Conservation (phyloP, 2,888 invertebrate genomes). For the Vannuccia rotundouncinata region DNA sequence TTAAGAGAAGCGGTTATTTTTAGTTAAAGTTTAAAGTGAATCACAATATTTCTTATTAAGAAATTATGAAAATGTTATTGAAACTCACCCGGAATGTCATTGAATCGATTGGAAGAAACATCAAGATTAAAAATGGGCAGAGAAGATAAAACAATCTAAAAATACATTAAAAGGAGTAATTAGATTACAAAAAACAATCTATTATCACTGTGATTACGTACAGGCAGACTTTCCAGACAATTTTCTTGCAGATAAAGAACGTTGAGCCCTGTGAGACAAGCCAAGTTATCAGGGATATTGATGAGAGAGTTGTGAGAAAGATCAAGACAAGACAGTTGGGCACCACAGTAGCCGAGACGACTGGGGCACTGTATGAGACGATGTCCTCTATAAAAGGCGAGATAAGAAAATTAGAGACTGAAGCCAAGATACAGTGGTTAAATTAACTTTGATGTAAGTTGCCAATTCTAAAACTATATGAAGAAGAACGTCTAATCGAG, state of each 20-base stretch:
- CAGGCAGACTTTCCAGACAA: background rate
- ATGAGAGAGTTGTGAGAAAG: background rate
- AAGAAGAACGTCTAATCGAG: too few relatives aligned
- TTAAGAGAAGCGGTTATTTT: too few relatives aligned
- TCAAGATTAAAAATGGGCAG: background rate
- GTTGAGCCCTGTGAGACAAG: background rate
- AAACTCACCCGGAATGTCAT: background rate
- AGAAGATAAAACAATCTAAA: background rate
- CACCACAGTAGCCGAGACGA: background rate
- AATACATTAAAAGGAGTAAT: background rate
- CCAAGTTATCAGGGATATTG: background rate
- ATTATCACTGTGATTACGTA: background rate
- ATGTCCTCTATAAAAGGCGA: too few relatives aligned
- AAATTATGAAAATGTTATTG: too few relatives aligned
- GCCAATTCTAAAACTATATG: too few relatives aligned
- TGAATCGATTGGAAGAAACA: background rate
- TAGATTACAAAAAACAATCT: background rate
- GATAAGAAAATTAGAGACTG: too few relatives aligned
- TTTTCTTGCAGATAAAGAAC: background rate
- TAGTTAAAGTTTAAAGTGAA: too few relatives aligned
- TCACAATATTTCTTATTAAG: too few relatives aligned
- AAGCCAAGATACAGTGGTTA: too few relatives aligned
- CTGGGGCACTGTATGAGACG: background rate
- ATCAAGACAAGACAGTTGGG: background rate
- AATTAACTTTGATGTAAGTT: too few relatives aligned